Evolutionary conservation across 2,888 invertebrate genomes (phyloP), one percentile per base, ranked within the genome.

Genomic region (Dendrolimus pini): DNA sequence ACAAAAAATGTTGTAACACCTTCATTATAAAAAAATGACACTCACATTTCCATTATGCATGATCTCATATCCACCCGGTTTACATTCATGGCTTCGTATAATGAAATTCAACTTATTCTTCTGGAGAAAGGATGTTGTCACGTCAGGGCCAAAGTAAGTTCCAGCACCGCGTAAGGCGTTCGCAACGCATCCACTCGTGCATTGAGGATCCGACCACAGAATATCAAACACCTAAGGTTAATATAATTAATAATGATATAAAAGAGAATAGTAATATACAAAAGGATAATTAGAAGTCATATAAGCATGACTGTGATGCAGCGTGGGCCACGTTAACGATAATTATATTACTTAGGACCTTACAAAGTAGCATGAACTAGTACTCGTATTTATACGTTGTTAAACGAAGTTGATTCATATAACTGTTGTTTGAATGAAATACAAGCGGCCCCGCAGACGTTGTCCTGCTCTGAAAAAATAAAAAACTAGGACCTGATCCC

Each of bases 41-140:
- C 90, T 86, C 80, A 96, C 97, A 87, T 94, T 95, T 72, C 95
- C 94, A 77, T 95, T 93, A 73, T 98, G 98, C 57, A 94, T 92
- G 68, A 96, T 93, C 85, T 98, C 98, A 78, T 96, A 97, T 12
- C 98, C 98, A 56, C 97, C 97, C 2, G 95, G 94, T 85, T 98
- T 98, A 84, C 98, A 98, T 81, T 98, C 98, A 79, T 98, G 98
- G 9, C 97, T 98, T 57, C 98, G 92, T 54, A 98, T 94, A 8
- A 98, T 87, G 71, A 96, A 94, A 63, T 94, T 92, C 14, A 97
- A 89, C 68, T 94, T 94, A 83, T 97, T 94, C 74, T 94, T 94
- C 70, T 94, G 92, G 13, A 98, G 91, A 75, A 98, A 96, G 56
- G 92, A 89, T 54, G 93, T 91, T 0, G 97, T 96, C 55, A 97